A percentile compares a stretch with the other conserved stretches of the same genome.
Evolutionary conservation across 2,888 invertebrate genomes (phyloP).

Genomic region (Strigamia maritima): DNA sequence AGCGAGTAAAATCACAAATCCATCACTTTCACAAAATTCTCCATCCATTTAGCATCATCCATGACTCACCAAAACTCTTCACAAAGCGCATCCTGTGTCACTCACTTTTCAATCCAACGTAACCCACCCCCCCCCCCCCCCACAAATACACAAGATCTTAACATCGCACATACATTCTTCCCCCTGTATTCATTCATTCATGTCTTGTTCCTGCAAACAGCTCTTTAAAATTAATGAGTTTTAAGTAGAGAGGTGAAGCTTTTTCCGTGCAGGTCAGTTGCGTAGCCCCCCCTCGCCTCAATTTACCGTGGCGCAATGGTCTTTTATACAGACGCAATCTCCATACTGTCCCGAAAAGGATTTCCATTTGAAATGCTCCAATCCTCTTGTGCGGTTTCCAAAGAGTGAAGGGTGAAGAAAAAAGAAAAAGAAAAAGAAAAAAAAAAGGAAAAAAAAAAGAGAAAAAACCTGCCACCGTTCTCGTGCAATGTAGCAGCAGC

Average conservation of each 20-base stretch:
- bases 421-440: not conserved
- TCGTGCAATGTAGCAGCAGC: not conserved
- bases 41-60: not conserved
- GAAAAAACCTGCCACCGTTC: not conserved
- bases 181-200: not conserved
- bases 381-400: constrained; percentile 32
- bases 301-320: not conserved
- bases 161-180: not conserved
- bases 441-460: not conserved
- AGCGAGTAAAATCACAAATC: too few relatives aligned
- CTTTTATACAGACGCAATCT: constrained; percentile 17
- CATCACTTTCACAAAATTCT: not conserved
- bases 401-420: not conserved
- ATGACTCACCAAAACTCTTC: constrained; percentile 7
- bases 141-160: not conserved
- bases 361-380: constrained; percentile 29
- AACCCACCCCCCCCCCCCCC: not conserved
- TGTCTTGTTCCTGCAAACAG: not conserved
- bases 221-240: constrained; percentile 32
- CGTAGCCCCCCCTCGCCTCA: not conserved
- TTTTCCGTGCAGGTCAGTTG: not conserved
- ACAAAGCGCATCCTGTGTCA: constrained; percentile 31
- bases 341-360: constrained; percentile 22
- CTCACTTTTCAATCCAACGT: constrained; percentile 15
- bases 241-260: constrained; percentile 15